Conservation (phyloP, 1,140 invertebrate genomes). For the Diorhabda elongata region DNA sequence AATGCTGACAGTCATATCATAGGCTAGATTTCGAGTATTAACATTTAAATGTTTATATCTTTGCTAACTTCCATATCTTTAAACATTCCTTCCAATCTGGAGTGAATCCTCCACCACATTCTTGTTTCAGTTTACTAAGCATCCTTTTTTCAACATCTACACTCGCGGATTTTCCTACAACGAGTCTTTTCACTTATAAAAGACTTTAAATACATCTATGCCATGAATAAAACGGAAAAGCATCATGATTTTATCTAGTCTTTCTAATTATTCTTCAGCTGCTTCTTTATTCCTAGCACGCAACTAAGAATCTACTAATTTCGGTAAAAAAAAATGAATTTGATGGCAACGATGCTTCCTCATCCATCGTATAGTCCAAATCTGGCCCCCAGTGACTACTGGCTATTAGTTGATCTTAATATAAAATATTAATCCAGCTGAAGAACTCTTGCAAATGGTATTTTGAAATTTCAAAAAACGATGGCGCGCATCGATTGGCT, state of each 20-base stretch:
- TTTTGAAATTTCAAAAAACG: too few species aligned
- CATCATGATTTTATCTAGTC: constrained; percentile 98
- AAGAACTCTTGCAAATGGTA: too few species aligned
- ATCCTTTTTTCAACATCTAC: constrained; percentile 99
- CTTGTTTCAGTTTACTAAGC: constrained; percentile 97
- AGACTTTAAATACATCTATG: constrained; percentile 99
- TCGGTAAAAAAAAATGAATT: constrained; percentile 64
- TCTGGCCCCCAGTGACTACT: too few species aligned
- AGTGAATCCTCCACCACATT: constrained; percentile 98
- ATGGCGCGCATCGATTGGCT: too few species aligned
- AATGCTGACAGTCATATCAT: constrained; percentile 91
- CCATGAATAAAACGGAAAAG: constrained; percentile 99
- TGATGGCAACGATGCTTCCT: too few species aligned
- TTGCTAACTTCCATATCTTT: constrained; percentile 99
- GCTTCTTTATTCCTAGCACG: constrained; percentile 97
- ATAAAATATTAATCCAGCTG: too few species aligned
- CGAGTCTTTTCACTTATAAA: constrained; percentile 97
- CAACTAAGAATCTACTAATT: constrained; percentile 96
- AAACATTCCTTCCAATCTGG: constrained; percentile 98
- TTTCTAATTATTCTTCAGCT: constrained; percentile 95
- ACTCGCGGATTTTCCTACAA: constrained; percentile 96
- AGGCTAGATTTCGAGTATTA: constrained; percentile 58
- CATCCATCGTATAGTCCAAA: too few species aligned
- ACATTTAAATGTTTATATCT: constrained; percentile 72
- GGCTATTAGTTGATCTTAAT: too few species aligned